Conservation (phyloP, 2,113 vertebrate genomes). For the Cebus imitator region DNA sequence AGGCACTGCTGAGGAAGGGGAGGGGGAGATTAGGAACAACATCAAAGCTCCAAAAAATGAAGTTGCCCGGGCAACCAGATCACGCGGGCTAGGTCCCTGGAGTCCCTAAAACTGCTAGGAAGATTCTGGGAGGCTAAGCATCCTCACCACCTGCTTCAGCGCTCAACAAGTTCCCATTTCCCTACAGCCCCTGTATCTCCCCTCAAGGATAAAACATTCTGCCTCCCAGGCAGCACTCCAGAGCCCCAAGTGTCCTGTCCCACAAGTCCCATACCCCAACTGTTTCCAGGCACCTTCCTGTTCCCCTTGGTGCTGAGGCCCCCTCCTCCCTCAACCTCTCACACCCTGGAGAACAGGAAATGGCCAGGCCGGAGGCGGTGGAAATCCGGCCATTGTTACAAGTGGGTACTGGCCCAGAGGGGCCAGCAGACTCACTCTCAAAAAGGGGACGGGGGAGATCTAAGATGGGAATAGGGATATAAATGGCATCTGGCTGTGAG, state of each 20-base stretch:
- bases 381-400: conserved; percentile 80
- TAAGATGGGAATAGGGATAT: not conserved
- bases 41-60: conserved; percentile 55
- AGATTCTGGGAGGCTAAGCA: conserved; percentile 40
- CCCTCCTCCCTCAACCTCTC: conserved; percentile 61
- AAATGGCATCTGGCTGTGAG: not conserved
- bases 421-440: conserved; percentile 50
- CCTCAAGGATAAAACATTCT: conserved; percentile 18
- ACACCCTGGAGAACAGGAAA: conserved; percentile 74
- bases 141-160: not conserved
- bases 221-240: not conserved
- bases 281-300: conserved; percentile 52
- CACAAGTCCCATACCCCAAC: conserved; percentile 10
- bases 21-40: conserved; percentile 60
- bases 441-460: conserved; percentile 6
- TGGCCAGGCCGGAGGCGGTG: conserved; percentile 71
- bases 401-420: conserved; percentile 60
- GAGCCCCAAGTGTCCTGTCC: not conserved
- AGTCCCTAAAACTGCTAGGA: conserved; percentile 67
- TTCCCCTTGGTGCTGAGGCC: not conserved
- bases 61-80: conserved; percentile 64
- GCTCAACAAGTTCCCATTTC: not conserved
- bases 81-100: conserved; percentile 1
- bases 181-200: not conserved
- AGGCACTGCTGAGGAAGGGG: conserved; percentile 52